Base-by-base conservation (phyloP, 2,888 invertebrate genomes). In the Choristoneura rosaceana region DNA sequence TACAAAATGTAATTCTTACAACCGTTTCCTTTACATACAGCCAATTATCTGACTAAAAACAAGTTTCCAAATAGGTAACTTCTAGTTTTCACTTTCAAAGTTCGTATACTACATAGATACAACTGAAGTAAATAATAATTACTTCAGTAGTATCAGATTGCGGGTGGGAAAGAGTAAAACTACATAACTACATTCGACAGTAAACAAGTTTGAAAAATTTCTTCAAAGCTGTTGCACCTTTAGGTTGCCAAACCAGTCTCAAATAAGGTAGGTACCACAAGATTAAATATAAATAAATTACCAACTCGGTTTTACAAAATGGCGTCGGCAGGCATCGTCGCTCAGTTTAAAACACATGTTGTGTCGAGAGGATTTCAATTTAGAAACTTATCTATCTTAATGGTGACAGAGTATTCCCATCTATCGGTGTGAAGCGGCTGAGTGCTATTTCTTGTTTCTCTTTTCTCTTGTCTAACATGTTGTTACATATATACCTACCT, bases 381-480 rank as follows among this genome's bases (percentile, higher is more conserved):
- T 67, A 61, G 70, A 71, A 74, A 70, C 65, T 71, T 74, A 76
- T 74, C 73, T 74, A 76, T 74, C 73, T 74, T 74, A 69, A 73
- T 71, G 70, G 73, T 50, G 66, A 47, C 63, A 45, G 63, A 14
- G 25, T 62, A 38, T 43, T 66, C 14, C 41, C 33, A 69, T 67
- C 60, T 52, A 74, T 63, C 59, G 15, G 12, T 43, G 14, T 25
- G 17, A 10, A 25, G 34, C n/a, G 55, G 69, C 61, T 71, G 45
- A 62, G 69, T 74, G 73, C 68, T 12, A 25, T 62, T 45, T 68
- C 71, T 68, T 71, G 71, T 71, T 63, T 65, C 25, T 61, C 55
- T 58, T 50, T 34, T 34, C 59, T 59, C 12, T 59, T 59, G 34
- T 60, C 59, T 65, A 41, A 38, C 47, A 45, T 47, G 5, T 61